These are phyloP conservation scores for Erannis defoliaria DNA, from an alignment of 2,888 invertebrate genomes.

Conservation along the genomic window DNA sequence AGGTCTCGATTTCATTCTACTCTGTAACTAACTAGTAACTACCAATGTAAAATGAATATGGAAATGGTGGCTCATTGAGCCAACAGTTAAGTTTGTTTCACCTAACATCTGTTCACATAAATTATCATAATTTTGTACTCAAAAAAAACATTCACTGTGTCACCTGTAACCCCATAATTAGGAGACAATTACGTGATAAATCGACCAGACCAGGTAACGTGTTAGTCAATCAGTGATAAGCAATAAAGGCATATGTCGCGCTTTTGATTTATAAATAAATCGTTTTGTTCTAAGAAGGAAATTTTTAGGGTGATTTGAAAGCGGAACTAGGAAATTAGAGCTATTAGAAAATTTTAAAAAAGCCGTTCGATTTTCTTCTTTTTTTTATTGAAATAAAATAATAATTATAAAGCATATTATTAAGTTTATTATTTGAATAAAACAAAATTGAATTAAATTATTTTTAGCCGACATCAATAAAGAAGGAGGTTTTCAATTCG, in stretches of 20 bases:
- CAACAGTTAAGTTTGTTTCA: neutral
- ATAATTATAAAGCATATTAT: too few relatives aligned
- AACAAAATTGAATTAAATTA: too few relatives aligned
- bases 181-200: slow-evolving; percentile 58
- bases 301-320: neutral
- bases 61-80: neutral
- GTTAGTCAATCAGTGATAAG: slow-evolving; percentile 52
- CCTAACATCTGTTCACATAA: slow-evolving; percentile 16
- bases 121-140: slow-evolving; percentile 24
- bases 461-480: too few relatives aligned
- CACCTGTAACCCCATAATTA: slow-evolving; percentile 44
- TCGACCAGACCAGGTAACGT: slow-evolving; percentile 49
- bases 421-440: too few relatives aligned
- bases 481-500: too few relatives aligned
- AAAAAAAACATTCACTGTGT: neutral
- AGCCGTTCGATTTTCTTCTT: too few relatives aligned
- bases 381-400: too few relatives aligned
- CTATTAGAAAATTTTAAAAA: neutral
- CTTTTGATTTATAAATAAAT: slow-evolving; percentile 20
- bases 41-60: neutral
- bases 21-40: too few relatives aligned
- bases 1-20: too few relatives aligned
- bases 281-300: slow-evolving; percentile 30
- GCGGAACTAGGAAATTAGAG: slow-evolving; percentile 16
- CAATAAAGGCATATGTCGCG: slow-evolving; percentile 51